Evolutionary conservation across 1,140 invertebrate genomes (phyloP).

Genomic region (Temnothorax curvispinosus): DNA sequence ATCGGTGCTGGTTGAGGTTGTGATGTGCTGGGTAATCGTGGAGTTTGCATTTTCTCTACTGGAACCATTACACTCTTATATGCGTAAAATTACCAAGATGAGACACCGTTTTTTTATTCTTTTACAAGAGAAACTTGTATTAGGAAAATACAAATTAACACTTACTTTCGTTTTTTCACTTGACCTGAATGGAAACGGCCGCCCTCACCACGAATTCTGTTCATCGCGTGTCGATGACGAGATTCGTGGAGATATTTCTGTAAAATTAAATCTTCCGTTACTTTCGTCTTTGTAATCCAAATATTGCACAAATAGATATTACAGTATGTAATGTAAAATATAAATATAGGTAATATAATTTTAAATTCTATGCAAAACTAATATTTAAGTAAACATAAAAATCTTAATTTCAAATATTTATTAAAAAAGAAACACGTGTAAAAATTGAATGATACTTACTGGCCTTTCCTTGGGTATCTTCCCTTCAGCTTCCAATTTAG

Average conservation of each 20-base stretch:
- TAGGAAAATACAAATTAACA: constrained; percentile 41
- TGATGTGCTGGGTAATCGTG: constrained; percentile 76
- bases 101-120: constrained; percentile 46
- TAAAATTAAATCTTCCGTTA: constrained; percentile 75
- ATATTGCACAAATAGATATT: not conserved
- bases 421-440: constrained; percentile 1
- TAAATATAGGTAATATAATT: not conserved
- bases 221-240: constrained; percentile 98
- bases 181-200: constrained; percentile 96
- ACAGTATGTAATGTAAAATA: not conserved
- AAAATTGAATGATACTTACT: constrained; percentile 83
- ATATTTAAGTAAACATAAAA: not conserved
- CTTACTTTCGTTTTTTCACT: constrained; percentile 87
- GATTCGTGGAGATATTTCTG: constrained; percentile 99
- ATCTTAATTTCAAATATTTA: not conserved
- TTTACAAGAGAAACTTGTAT: not conserved
- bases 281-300: not conserved
- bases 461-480: constrained; percentile 98
- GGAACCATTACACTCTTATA: constrained; percentile 72
- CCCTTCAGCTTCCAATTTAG: constrained; percentile 96
- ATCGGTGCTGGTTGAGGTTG: constrained; percentile 74
- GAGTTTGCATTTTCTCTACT: constrained; percentile 73
- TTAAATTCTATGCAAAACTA: not conserved
- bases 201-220: constrained; percentile 97
- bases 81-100: constrained; percentile 65